Evolutionary conservation across 2,797 vertebrate genomes (phyloP).

Genomic region (Danionella dracula): DNA sequence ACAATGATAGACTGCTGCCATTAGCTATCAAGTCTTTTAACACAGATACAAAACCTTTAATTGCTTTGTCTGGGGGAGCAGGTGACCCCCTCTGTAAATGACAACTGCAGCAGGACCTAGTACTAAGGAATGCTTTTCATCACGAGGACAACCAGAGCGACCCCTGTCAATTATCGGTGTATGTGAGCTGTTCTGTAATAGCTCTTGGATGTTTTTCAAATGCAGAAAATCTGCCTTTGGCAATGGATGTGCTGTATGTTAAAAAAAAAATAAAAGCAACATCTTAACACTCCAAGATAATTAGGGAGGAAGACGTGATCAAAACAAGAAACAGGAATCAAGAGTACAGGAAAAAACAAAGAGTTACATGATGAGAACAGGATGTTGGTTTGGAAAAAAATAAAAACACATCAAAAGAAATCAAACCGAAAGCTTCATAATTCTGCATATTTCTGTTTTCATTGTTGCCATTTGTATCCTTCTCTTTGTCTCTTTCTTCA

Average conservation of each 20-base stretch:
- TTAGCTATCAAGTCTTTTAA: background rate
- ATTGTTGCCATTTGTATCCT: background rate
- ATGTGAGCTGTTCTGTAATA: background rate
- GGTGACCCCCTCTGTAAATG: slow-evolving; percentile 5
- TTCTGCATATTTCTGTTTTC: too few species aligned
- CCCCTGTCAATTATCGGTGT: slow-evolving; percentile 9
- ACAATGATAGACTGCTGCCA: background rate
- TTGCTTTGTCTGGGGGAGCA: slow-evolving; percentile 4
- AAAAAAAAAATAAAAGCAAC: background rate
- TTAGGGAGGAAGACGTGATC: background rate
- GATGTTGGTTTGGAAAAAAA: background rate
- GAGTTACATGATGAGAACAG: background rate
- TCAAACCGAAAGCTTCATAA: background rate
- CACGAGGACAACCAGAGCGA: background rate
- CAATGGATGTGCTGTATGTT: background rate
- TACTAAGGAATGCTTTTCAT: slow-evolving; percentile 17
- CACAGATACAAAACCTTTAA: background rate
- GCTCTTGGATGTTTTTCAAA: background rate
- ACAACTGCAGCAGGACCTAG: slow-evolving; percentile 8
- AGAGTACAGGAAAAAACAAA: background rate
- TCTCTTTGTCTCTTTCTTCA: background rate
- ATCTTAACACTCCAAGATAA: background rate
- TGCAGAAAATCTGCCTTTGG: background rate
- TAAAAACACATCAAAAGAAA: background rate
- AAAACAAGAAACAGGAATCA: background rate